Evolutionary conservation across 2,113 vertebrate species (phyloP).

Genomic region (Phrynosoma platyrhinos): DNA sequence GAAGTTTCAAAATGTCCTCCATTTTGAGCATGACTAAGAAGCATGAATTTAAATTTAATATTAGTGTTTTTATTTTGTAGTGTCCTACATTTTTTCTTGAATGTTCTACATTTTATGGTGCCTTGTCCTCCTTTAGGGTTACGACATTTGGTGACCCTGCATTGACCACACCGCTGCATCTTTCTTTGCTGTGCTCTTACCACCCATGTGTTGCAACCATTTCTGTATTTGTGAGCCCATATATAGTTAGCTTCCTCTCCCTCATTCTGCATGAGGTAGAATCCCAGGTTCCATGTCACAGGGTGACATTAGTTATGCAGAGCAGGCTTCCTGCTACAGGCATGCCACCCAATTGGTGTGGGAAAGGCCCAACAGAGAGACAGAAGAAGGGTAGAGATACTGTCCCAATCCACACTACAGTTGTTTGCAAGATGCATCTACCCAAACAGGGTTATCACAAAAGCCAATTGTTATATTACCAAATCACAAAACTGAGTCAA

Average conservation of each 20-base stretch:
- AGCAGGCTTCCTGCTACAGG: background rate
- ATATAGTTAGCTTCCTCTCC: background rate
- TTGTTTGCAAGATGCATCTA: background rate
- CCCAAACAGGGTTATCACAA: background rate
- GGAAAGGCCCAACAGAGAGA: background rate
- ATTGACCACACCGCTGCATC: background rate
- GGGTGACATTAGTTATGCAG: background rate
- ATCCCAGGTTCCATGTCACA: background rate
- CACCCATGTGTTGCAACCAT: background rate
- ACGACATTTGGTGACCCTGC: no score
- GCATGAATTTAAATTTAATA: no score
- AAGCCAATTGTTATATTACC: background rate
- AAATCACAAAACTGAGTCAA: background rate
- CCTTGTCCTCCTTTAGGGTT: no score
- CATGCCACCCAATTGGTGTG: background rate
- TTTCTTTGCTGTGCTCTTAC: background rate
- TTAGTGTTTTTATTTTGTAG: no score
- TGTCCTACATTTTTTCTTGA: no score
- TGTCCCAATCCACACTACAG: background rate
- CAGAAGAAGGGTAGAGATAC: background rate
- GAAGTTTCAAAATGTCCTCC: no score
- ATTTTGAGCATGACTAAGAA: no score
- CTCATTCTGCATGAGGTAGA: background rate
- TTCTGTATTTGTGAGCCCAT: background rate
- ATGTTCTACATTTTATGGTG: no score